phyloP scores from a whole-genome alignment of 1,140 invertebrate genomes.

The Eupristina koningsbergeri region DNA sequence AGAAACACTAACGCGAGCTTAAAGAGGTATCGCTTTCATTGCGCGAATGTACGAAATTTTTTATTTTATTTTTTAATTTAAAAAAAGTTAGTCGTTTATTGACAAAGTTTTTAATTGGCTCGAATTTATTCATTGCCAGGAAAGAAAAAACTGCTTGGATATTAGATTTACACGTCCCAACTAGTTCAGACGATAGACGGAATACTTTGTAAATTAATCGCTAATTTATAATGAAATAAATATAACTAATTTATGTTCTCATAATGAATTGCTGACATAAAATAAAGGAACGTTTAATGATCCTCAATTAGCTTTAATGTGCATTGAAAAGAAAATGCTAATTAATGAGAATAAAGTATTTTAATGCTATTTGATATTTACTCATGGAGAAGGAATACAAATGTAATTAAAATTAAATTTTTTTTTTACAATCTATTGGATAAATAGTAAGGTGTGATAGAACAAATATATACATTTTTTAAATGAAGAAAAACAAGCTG shows the following conservation, averaged over 20 bases:
- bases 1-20: background rate
- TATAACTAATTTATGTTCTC: no score
- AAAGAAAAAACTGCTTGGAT: no score
- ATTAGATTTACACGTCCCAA: no score
- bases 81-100: background rate
- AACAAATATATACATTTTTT: background rate
- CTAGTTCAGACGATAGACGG: no score
- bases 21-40: background rate
- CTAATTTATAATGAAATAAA: no score
- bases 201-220: no score
- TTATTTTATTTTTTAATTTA: background rate
- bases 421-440: background rate
- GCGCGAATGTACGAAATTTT: background rate
- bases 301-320: background rate
- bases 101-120: background rate
- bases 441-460: background rate
- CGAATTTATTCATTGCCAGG: background rate
- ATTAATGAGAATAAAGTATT: background rate
- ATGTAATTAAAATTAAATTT: background rate
- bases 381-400: background rate
- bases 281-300: no score
- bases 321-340: background rate
- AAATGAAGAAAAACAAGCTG: background rate
- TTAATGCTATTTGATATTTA: slow-evolving; percentile 17
- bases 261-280: no score